Percentiles rank a stretch among this genome's conserved stretches.
Conservation (phyloP, 2,797 vertebrate species). For the Malurus leucopterus region DNA sequence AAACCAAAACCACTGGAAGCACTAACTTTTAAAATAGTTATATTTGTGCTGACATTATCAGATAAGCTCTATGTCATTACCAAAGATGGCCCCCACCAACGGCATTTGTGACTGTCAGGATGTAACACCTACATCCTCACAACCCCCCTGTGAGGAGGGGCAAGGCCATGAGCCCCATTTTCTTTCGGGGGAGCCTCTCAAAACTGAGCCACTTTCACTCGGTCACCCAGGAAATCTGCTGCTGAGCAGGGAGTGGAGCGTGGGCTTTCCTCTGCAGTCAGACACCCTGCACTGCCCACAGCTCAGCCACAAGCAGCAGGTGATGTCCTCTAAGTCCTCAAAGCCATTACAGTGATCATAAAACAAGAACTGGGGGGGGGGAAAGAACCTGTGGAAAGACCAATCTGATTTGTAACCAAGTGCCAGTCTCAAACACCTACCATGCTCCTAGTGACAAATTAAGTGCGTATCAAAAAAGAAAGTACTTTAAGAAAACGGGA, state of each 20-base stretch:
- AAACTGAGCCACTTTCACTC: not conserved
- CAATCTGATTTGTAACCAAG: constrained; percentile 4
- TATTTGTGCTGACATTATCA: constrained; percentile 39
- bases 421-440: constrained; percentile 1
- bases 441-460: not conserved
- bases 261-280: not conserved
- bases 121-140: not conserved
- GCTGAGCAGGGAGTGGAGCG: not conserved
- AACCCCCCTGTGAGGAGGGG: not conserved
- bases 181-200: not conserved
- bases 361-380: not conserved
- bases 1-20: not conserved
- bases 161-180: not conserved
- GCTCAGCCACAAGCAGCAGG: not conserved
- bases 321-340: not conserved
- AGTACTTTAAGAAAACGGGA: not conserved
- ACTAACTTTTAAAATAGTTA: not conserved
- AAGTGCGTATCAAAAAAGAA: not conserved
- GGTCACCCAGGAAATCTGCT: not conserved
- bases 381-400: not conserved
- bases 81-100: not conserved
- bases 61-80: not conserved
- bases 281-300: not conserved
- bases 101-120: not conserved
- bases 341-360: not conserved